Percentiles rank a stretch among this genome's conserved stretches.
Evolutionary conservation across 1,140 invertebrate genomes (phyloP).

Genomic region (Anadara kagoshimensis): DNA sequence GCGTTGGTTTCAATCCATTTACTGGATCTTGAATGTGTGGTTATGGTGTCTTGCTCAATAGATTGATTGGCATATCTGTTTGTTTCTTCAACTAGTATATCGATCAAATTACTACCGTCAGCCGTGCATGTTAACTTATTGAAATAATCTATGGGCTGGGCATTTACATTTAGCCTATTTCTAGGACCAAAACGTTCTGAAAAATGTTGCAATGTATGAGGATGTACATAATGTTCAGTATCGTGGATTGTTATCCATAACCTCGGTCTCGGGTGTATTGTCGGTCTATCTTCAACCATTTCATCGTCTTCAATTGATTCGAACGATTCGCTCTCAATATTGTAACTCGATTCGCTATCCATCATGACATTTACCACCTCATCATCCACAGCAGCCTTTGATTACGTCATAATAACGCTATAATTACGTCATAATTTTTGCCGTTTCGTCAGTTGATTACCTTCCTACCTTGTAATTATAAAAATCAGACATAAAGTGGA

Average conservation of each 20-base stretch:
- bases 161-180: background rate
- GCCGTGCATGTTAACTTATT: background rate
- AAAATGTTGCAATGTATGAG: background rate
- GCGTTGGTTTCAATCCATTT: background rate
- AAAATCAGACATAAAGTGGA: too few relatives aligned
- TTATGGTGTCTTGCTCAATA: background rate
- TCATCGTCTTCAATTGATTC: too few relatives aligned
- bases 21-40: background rate
- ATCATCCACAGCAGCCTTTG: too few relatives aligned
- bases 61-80: background rate
- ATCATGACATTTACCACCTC: too few relatives aligned
- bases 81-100: background rate
- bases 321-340: too few relatives aligned
- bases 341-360: too few relatives aligned
- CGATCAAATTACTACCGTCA: background rate
- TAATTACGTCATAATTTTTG: too few relatives aligned
- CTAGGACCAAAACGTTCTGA: background rate
- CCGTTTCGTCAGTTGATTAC: too few relatives aligned
- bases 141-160: background rate
- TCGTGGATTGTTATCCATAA: background rate
- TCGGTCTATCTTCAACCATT: too few relatives aligned
- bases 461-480: too few relatives aligned
- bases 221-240: background rate
- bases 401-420: too few relatives aligned
- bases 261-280: background rate